Evolutionary conservation across 1,140 invertebrate genomes (phyloP).

Genomic region (Drosophila mojavensis): DNA sequence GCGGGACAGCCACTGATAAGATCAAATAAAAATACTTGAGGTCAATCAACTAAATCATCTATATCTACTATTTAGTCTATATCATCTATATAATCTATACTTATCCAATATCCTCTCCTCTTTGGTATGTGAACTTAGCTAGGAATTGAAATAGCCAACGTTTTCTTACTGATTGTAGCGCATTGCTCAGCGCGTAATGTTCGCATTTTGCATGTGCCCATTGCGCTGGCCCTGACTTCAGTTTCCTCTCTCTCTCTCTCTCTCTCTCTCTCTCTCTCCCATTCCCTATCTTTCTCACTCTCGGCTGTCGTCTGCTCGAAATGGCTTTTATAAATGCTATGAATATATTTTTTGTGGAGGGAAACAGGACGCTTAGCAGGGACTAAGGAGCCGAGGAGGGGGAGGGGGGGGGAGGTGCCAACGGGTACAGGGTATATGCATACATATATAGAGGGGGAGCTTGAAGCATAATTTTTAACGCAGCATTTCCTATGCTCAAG

Average conservation of each 20-base stretch:
- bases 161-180: constrained; percentile 34
- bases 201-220: constrained; percentile 60
- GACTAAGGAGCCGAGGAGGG: background rate
- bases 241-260: background rate
- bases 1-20: background rate
- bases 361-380: background rate
- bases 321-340: constrained; percentile 82
- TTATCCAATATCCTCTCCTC: no score
- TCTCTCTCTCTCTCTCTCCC: background rate
- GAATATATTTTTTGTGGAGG: constrained; percentile 38
- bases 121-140: no score
- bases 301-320: constrained; percentile 38
- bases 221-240: background rate
- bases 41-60: no score
- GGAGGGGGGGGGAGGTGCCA: background rate
- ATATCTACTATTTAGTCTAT: no score
- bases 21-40: no score
- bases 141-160: background rate
- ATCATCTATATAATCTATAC: no score
- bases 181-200: constrained; percentile 47
- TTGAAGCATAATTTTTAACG: constrained; percentile 76
- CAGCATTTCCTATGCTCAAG: constrained; percentile 63
- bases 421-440: no score
- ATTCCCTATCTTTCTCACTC: background rate
- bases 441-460: constrained; percentile 1